Conservation (phyloP, 2,113 vertebrate genomes). For the Neolamprologus modestus region DNA sequence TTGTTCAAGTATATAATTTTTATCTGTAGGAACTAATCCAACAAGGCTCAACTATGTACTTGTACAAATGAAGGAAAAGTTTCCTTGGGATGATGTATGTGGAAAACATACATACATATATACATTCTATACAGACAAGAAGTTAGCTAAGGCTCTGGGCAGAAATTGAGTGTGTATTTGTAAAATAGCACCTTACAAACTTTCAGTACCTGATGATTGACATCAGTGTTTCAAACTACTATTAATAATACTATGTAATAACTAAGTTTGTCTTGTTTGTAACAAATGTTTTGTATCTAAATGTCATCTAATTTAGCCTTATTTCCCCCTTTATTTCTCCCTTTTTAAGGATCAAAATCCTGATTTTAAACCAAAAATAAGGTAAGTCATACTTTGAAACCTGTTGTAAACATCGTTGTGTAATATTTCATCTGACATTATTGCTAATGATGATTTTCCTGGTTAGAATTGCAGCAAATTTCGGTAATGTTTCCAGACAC, state of each 20-base stretch:
- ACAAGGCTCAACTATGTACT: not conserved
- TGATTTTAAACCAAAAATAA: not conserved
- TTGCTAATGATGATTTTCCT: not conserved
- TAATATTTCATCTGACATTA: not conserved
- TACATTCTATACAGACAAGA: not conserved
- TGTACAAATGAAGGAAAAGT: not conserved
- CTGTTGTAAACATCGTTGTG: not conserved
- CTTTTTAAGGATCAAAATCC: not conserved
- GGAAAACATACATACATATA: not conserved
- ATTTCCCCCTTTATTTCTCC: not conserved
- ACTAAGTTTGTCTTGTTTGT: not conserved
- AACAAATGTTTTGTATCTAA: not conserved
- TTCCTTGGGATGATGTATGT: not conserved
- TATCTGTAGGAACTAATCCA: not conserved
- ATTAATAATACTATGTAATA: not conserved
- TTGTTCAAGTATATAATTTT: not conserved
- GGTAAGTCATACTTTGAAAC: not conserved
- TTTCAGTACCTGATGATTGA: not conserved
- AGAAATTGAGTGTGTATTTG: not conserved
- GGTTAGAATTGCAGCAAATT: not conserved
- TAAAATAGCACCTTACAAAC: not conserved
- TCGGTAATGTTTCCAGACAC: not conserved
- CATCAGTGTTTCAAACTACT: not conserved
- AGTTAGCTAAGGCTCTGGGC: not conserved
- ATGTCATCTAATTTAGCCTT: not conserved